These are phyloP conservation scores for Zaprionus davidi DNA, from an alignment of 1,140 invertebrate genomes.

Conservation along the genomic window DNA sequence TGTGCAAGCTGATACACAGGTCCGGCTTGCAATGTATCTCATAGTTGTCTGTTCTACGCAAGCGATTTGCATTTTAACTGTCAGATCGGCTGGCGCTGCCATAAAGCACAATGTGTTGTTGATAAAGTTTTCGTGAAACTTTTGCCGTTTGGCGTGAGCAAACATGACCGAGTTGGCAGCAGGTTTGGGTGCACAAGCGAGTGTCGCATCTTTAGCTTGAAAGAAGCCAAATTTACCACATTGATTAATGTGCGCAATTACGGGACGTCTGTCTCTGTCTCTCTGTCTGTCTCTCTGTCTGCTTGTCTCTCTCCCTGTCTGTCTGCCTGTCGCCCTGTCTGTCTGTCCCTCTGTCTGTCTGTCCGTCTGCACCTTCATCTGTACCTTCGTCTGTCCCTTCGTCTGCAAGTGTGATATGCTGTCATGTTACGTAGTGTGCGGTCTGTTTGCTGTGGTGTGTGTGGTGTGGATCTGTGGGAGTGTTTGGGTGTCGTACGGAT, in stretches of 20 bases:
- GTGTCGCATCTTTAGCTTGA: constrained; percentile 24
- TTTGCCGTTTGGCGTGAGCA: constrained; percentile 15
- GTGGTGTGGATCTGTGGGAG: not conserved
- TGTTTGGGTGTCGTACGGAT: constrained; percentile 3
- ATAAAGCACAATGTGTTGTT: not conserved
- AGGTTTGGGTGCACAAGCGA: constrained; percentile 6
- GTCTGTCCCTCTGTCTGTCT: not conserved
- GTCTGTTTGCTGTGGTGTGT: constrained; percentile 14
- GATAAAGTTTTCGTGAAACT: not conserved
- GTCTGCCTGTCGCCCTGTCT: not conserved
- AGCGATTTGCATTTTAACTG: not conserved
- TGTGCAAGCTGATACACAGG: not conserved
- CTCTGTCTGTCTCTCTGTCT: not conserved
- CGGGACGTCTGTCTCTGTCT: not conserved
- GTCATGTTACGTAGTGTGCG: constrained; percentile 30
- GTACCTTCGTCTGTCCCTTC: not conserved
- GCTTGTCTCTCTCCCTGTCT: not conserved
- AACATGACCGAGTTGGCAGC: constrained; percentile 4
- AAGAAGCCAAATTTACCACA: constrained; percentile 1
- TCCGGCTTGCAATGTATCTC: not conserved
- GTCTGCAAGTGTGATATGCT: constrained; percentile 33
- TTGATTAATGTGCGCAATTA: constrained; percentile 72
- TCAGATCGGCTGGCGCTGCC: not conserved
- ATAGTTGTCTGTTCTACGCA: not conserved
- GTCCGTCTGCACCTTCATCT: not conserved